Conservation (phyloP, 1,140 invertebrate species). For the Scaptodrosophila lebanonensis region DNA sequence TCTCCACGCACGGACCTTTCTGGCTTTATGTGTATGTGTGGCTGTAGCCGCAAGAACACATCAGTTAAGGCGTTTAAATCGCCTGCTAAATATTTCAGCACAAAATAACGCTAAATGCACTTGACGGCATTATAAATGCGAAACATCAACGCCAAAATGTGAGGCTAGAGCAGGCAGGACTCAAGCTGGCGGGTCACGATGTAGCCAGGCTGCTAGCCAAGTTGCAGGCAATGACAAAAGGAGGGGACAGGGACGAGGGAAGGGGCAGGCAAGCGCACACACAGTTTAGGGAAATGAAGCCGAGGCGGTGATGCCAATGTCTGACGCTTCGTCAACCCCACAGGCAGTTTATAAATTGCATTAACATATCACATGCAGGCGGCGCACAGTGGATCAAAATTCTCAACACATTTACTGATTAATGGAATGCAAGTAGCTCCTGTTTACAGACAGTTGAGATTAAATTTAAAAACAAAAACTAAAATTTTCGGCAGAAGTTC, state of each 20-base stretch:
- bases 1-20: no score
- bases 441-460: background rate
- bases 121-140: constrained; percentile 59
- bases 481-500: no score
- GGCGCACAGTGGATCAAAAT: no score
- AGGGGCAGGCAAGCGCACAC: constrained; percentile 2
- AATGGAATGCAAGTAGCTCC: no score
- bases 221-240: no score
- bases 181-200: constrained; percentile 8
- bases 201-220: no score
- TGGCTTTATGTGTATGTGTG: no score
- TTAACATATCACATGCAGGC: constrained; percentile 51
- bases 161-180: constrained; percentile 3
- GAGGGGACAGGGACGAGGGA: background rate
- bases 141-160: constrained; percentile 25
- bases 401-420: no score
- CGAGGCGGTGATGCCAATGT: constrained; percentile 13
- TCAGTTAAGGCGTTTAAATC: constrained; percentile 28
- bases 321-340: constrained; percentile 2
- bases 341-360: constrained; percentile 50
- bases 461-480: no score
- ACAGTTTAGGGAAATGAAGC: constrained; percentile 36
- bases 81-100: constrained; percentile 49
- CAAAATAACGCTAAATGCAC: constrained; percentile 47
- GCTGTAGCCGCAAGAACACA: no score